Evolutionary conservation across 2,113 vertebrate genomes (phyloP).

Genomic region (Mesembrinibis cayennensis): DNA sequence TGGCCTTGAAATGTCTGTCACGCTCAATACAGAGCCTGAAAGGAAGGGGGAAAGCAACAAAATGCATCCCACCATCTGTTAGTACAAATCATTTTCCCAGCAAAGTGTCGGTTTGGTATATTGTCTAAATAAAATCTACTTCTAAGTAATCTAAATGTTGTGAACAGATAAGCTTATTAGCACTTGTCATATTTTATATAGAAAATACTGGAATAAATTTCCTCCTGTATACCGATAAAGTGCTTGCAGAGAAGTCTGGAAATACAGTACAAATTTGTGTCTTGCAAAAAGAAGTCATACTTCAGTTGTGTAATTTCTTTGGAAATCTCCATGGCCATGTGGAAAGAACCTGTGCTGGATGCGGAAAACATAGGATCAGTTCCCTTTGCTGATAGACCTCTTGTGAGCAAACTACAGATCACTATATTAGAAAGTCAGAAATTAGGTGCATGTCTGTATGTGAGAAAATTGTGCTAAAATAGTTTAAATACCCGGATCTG

Average conservation of each 20-base stretch:
- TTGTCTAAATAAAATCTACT: not conserved
- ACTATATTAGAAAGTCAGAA: not conserved
- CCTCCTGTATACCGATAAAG: not conserved
- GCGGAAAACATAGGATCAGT: not conserved
- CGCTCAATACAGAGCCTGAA: not conserved
- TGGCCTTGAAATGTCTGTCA: not conserved
- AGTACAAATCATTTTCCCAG: not conserved
- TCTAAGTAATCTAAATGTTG: not conserved
- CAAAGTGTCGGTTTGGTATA: not conserved
- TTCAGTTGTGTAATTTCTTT: not conserved
- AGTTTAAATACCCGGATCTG: not conserved
- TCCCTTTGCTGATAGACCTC: not conserved
- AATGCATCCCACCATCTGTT: not conserved
- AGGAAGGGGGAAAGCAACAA: not conserved
- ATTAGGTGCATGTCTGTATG: not conserved
- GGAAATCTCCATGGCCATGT: not conserved
- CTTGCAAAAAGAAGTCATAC: not conserved
- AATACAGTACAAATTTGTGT: not conserved
- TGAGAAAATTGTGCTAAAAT: not conserved
- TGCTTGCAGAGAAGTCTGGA: not conserved
- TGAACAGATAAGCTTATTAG: slow-evolving; percentile 15
- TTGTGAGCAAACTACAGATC: not conserved
- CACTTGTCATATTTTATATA: slow-evolving; percentile 25
- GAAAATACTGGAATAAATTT: not conserved
- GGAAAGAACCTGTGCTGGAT: not conserved